Conservation (phyloP, 2,888 invertebrate species). For the Lagria hirta region DNA sequence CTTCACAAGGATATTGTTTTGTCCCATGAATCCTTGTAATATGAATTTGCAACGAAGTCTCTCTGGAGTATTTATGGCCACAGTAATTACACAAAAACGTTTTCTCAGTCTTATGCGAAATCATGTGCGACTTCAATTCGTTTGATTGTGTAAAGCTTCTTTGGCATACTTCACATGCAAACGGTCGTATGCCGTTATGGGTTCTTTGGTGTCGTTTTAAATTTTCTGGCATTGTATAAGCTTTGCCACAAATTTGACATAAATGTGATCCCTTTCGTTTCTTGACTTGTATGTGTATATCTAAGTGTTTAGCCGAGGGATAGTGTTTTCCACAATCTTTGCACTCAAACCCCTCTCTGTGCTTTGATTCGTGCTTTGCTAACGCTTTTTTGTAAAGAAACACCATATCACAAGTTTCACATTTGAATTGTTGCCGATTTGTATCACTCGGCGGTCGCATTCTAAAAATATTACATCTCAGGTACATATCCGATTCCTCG, state of each 20-base stretch:
- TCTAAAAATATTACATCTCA: conserved; percentile 4
- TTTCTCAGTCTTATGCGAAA: conserved; percentile 14
- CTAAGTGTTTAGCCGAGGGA: conserved; percentile 11
- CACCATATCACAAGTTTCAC: conserved; percentile 15
- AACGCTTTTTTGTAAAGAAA: conserved; percentile 17
- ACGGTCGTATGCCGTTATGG: conserved; percentile 20
- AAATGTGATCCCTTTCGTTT: conserved; percentile 25
- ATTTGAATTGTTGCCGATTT: conserved; percentile 7
- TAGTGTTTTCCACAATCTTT: conserved; percentile 17
- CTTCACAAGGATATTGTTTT: conserved; percentile 1
- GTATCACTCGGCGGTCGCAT: background rate
- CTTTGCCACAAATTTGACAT: conserved; percentile 27
- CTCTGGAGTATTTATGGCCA: conserved; percentile 12
- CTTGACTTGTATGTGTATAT: conserved; percentile 18
- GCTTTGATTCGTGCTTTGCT: conserved; percentile 16
- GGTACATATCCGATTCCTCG: conserved; percentile 20
- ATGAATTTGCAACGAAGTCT: conserved; percentile 10
- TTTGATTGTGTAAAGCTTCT: conserved; percentile 22
- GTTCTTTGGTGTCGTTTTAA: conserved; percentile 19
- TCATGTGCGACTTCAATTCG: conserved; percentile 23
- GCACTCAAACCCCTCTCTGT: conserved; percentile 19
- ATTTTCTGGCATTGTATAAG: conserved; percentile 25
- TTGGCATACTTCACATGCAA: conserved; percentile 16
- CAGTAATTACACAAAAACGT: conserved; percentile 15
- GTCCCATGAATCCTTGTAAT: conserved; percentile 9